Evolutionary conservation across 1,140 invertebrate species (phyloP), one percentile per base, ranked within the genome.

Genomic region (Oryctes rhinoceros): DNA sequence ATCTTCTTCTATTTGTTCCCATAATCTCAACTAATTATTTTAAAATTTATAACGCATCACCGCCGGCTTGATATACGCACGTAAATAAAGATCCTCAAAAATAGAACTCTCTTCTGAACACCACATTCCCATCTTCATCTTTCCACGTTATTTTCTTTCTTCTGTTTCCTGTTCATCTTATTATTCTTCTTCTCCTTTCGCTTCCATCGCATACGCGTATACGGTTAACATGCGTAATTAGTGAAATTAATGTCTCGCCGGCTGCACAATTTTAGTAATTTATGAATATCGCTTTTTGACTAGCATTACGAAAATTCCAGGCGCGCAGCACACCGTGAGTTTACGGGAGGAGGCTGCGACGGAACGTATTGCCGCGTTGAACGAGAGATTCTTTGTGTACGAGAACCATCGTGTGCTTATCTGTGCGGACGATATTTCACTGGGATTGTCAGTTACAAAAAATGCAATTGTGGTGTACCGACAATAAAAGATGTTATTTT

Each of bases 231-330:
- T 59, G 53, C 53, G 18, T 59, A 59, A 59, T 59, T 59, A 59
- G 53, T 59, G 53, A 59, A 59, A 59, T 59, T 59, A 59, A 59
- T 59, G 53, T 59, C 53, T 59, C 53, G 18, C 53, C 15, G 53
- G 53, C 53, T 59, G 53, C 53, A 59, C 53, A 59, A 59, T 59
- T 59, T 59, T 59, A 59, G 53, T 59, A 59, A 59, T 59, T 59
- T 59, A 59, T 59, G 53, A 18, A 18, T 59, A 59, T 59, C 53
- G 53, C 53, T 59, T 59, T 59, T 59, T 59, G 53, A 59, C 53
- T 59, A 59, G 53, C 53, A 59, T 59, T 59, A 59, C 53, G 53
- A 59, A 59, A 59, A 59, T 59, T 59, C 53, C 53, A 59, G 13
- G 13, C 53, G 15, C 5, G 53, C 53, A 59, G 53, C 18, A 59